Percentiles rank a stretch among this genome's conserved stretches.
Conservation (phyloP, 1,140 invertebrate species). For the Rhynchophorus ferrugineus region DNA sequence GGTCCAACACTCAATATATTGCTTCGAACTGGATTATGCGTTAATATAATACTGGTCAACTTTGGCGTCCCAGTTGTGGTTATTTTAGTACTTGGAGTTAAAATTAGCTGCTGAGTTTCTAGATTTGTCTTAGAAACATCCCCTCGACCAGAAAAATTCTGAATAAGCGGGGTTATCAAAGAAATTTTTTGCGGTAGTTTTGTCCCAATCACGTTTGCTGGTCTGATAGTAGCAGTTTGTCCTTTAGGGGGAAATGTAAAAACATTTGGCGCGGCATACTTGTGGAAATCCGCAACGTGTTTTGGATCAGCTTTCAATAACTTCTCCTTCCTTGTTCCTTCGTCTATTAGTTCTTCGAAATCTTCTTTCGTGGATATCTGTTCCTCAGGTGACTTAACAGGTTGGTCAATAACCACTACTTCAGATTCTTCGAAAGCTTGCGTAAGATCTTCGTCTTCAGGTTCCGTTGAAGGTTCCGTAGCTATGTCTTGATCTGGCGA, state of each 20-base stretch:
- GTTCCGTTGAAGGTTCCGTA: conserved; percentile 43
- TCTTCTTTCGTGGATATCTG: conserved; percentile 55
- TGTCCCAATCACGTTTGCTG: conserved; percentile 15
- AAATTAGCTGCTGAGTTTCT: conserved; percentile 22
- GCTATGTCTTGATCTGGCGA: conserved; percentile 49
- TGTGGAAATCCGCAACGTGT: conserved; percentile 35
- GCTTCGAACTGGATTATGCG: conserved; percentile 29
- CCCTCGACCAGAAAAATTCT: conserved; percentile 13
- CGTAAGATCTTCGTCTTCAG: conserved; percentile 42
- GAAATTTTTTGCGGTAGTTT: conserved; percentile 29
- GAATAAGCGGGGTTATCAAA: conserved; percentile 25
- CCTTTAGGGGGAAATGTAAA: conserved; percentile 28
- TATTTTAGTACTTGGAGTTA: conserved; percentile 25
- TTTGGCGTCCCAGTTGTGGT: conserved; percentile 23
- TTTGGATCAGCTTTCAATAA: conserved; percentile 33
- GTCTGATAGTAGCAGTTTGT: conserved; percentile 5
- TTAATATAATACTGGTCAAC: conserved; percentile 34
- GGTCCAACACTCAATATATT: conserved; percentile 33
- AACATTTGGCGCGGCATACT: conserved; percentile 31
- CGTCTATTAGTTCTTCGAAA: conserved; percentile 53
- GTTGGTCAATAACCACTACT: conserved; percentile 54
- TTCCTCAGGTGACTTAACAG: conserved; percentile 52
- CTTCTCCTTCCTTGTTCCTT: conserved; percentile 47
- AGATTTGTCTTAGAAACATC: conserved; percentile 6
- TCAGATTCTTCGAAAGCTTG: conserved; percentile 51